Percentiles rank a stretch among this genome's conserved stretches.
Evolutionary conservation across 2,888 invertebrate genomes (phyloP).

Genomic region (Drosophila fungiperda): DNA sequence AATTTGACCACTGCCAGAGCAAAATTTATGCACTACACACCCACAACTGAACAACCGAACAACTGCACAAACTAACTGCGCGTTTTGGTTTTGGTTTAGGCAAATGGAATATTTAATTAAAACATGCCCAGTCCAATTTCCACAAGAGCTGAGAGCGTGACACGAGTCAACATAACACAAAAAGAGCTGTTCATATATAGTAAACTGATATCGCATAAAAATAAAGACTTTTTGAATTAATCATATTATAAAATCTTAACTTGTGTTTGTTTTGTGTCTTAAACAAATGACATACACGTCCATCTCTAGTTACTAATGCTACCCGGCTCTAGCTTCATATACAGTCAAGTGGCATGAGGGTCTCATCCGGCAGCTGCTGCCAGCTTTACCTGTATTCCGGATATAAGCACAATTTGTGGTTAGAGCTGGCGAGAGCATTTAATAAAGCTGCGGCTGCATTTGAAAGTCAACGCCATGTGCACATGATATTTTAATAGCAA

Average conservation of each 20-base stretch:
- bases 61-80: conserved; percentile 57
- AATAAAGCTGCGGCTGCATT: conserved; percentile 64
- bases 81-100: conserved; percentile 69
- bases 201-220: not conserved
- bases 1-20: conserved; percentile 60
- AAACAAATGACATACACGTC: not conserved
- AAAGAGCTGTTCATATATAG: not conserved
- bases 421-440: conserved; percentile 50
- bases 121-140: conserved; percentile 66
- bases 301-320: conserved; percentile 9
- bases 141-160: conserved; percentile 6
- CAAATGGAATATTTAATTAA: conserved; percentile 81
- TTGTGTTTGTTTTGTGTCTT: not conserved
- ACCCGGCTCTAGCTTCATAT: not conserved
- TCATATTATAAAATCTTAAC: not conserved
- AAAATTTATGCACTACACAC: conserved; percentile 63
- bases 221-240: no score
- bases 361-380: conserved; percentile 23
- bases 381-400: conserved; percentile 23
- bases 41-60: conserved; percentile 17
- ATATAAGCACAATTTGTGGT: conserved; percentile 63
- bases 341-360: conserved; percentile 2
- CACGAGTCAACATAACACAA: conserved; percentile 3
- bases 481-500: conserved; percentile 45
- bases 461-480: conserved; percentile 56